A percentile compares a stretch with the other conserved stretches of the same genome.
These are phyloP conservation scores for Sminthurides bifidus DNA, from an alignment of 1,140 invertebrate species.

Conservation along the genomic window DNA sequence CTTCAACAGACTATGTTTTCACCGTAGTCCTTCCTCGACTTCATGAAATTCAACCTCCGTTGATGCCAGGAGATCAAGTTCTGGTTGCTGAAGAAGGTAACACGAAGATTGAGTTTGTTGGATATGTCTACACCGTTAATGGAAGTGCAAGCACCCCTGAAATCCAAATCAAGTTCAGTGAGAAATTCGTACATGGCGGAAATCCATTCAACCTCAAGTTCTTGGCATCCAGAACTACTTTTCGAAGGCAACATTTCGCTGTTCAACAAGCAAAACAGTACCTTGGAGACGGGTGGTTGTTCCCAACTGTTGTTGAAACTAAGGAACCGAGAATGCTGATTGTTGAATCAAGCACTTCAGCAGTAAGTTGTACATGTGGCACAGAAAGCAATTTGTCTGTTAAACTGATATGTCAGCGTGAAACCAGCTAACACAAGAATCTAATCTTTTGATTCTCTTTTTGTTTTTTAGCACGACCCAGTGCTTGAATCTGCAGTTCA, in stretches of 20 bases:
- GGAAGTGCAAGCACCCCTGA: conserved; percentile 27
- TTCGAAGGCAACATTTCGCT: conserved; percentile 53
- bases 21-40: conserved; percentile 63
- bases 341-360: too few species aligned
- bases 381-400: too few species aligned
- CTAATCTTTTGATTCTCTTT: conserved; percentile 42
- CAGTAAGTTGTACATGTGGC: too few species aligned
- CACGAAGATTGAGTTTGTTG: background rate
- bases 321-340: conserved; percentile 43
- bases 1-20: conserved; percentile 51
- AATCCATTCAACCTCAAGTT: conserved; percentile 43
- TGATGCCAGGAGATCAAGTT: conserved; percentile 65
- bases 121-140: background rate
- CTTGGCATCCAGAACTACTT: conserved; percentile 47
- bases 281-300: conserved; percentile 51
- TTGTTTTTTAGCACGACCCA: background rate
- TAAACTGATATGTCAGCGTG: too few species aligned
- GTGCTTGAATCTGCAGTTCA: background rate
- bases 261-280: conserved; percentile 44
- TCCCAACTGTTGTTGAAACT: conserved; percentile 43
- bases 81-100: background rate
- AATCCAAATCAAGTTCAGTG: conserved; percentile 59
- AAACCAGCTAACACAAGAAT: too few species aligned
- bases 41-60: conserved; percentile 67
- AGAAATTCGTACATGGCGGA: conserved; percentile 51